These are phyloP conservation scores for Lanistes nyassanus DNA, from an alignment of 1,140 invertebrate species.

Conservation along the genomic window DNA sequence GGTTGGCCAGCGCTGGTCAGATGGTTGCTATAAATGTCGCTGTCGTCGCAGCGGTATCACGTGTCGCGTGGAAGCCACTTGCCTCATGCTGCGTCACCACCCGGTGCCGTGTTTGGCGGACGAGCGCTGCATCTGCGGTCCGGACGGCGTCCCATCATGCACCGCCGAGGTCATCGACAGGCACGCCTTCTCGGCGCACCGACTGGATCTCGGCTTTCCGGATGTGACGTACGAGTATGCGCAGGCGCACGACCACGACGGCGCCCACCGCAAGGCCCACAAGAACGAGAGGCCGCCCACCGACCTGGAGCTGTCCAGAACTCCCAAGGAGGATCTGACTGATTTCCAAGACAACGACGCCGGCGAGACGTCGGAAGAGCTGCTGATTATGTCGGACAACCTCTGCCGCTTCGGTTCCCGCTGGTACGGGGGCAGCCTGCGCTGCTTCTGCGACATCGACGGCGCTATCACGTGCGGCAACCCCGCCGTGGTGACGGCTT, in stretches of 20 bases:
- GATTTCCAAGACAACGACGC: not conserved
- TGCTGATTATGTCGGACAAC: slow-evolving; percentile 22
- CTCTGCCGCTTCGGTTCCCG: slow-evolving; percentile 20
- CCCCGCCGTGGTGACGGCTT: slow-evolving; percentile 21
- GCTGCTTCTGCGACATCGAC: slow-evolving; percentile 25
- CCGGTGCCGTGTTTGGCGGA: slow-evolving; percentile 18
- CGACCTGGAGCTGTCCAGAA: not conserved
- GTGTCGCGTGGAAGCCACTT: slow-evolving; percentile 19
- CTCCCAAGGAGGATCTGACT: not conserved
- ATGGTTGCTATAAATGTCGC: slow-evolving; percentile 30
- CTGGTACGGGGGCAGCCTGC: slow-evolving; percentile 33
- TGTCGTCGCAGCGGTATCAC: slow-evolving; percentile 25
- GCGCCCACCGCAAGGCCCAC: not conserved
- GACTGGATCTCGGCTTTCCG: slow-evolving; percentile 13
- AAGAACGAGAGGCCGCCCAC: not conserved
- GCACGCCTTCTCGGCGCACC: slow-evolving; percentile 12
- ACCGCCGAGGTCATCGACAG: slow-evolving; percentile 27
- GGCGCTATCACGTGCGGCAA: slow-evolving; percentile 28
- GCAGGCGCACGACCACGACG: not conserved
- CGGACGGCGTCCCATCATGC: slow-evolving; percentile 32
- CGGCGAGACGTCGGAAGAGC: not conserved
- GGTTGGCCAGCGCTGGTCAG: slow-evolving; percentile 23
- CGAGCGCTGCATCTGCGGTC: slow-evolving; percentile 30
- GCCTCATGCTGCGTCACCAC: slow-evolving; percentile 3
- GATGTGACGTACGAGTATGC: not conserved